A percentile compares a stretch with the other conserved stretches of the same genome.
phyloP scores from a whole-genome alignment of 2,888 invertebrate species.

The Acanthosepion lycidas region DNA sequence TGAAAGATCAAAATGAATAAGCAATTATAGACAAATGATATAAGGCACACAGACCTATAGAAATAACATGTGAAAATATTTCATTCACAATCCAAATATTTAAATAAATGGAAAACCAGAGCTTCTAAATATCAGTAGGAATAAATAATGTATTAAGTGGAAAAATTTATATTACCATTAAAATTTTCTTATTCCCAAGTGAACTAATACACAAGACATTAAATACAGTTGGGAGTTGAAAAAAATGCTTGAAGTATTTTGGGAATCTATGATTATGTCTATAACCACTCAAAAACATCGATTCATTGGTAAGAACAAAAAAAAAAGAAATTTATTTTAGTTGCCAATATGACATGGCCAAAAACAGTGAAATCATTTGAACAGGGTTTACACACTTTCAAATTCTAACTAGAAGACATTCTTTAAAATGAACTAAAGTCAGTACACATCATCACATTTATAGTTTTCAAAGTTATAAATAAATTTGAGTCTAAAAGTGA shows the following conservation, averaged over 20 bases:
- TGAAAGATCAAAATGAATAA: conserved; percentile 45
- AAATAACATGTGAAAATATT: background rate
- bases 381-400: too few species aligned
- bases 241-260: background rate
- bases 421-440: too few species aligned
- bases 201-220: background rate
- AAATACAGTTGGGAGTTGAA: background rate
- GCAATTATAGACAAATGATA: background rate
- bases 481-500: too few species aligned
- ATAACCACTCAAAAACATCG: background rate
- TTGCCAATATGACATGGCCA: background rate
- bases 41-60: background rate
- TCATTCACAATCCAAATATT: background rate
- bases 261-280: background rate
- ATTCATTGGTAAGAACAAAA: background rate
- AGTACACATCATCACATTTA: too few species aligned
- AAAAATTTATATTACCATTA: background rate
- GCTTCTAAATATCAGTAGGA: background rate
- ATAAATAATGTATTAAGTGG: background rate
- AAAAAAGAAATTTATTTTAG: background rate
- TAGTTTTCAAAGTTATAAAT: too few species aligned
- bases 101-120: background rate
- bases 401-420: background rate
- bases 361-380: background rate
- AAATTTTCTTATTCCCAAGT: background rate